Percentiles rank a stretch among this genome's conserved stretches.
These are phyloP conservation scores for Scaptomyza graminum DNA, from an alignment of 1,140 invertebrate genomes.

Conservation along the genomic window DNA sequence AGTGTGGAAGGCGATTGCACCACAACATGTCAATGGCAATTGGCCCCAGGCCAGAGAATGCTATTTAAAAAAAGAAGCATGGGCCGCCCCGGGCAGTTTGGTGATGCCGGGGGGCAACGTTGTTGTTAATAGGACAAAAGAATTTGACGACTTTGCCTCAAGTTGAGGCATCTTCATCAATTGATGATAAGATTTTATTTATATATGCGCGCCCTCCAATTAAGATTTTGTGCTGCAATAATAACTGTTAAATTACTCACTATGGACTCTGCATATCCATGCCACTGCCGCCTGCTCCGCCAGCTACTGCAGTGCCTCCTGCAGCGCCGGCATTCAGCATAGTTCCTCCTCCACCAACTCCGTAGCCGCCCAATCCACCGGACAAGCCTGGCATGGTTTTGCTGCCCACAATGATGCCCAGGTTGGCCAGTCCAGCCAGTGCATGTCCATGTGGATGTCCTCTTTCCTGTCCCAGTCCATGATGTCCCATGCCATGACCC, in stretches of 20 bases:
- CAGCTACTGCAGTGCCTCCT: slow-evolving; percentile 6
- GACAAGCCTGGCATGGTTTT: slow-evolving; percentile 46
- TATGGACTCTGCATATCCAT: slow-evolving; percentile 68
- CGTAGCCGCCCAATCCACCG: slow-evolving; percentile 53
- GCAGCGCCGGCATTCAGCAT: slow-evolving; percentile 34
- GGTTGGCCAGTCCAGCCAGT: slow-evolving; percentile 65
- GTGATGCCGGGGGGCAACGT: neutral
- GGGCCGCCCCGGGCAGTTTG: neutral
- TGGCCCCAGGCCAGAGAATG: slow-evolving; percentile 41
- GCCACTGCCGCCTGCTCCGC: slow-evolving; percentile 35
- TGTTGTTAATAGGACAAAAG: slow-evolving; percentile 57
- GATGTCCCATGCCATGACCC: slow-evolving; percentile 15
- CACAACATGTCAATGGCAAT: slow-evolving; percentile 44
- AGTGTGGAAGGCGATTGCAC: neutral
- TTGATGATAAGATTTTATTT: slow-evolving; percentile 72
- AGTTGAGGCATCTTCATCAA: slow-evolving; percentile 63
- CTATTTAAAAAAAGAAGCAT: slow-evolving; percentile 23
- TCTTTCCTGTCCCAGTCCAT: slow-evolving; percentile 15
- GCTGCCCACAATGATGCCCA: slow-evolving; percentile 68
- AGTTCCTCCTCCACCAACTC: slow-evolving; percentile 43
- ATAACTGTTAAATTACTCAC: slow-evolving; percentile 63
- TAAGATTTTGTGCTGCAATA: slow-evolving; percentile 39
- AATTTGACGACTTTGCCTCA: slow-evolving; percentile 61
- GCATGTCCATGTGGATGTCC: slow-evolving; percentile 71
- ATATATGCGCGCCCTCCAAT: slow-evolving; percentile 49